phyloP scores from a whole-genome alignment of 64 coral and sea anemone genomes.

The Exaiptasia diaphana region DNA sequence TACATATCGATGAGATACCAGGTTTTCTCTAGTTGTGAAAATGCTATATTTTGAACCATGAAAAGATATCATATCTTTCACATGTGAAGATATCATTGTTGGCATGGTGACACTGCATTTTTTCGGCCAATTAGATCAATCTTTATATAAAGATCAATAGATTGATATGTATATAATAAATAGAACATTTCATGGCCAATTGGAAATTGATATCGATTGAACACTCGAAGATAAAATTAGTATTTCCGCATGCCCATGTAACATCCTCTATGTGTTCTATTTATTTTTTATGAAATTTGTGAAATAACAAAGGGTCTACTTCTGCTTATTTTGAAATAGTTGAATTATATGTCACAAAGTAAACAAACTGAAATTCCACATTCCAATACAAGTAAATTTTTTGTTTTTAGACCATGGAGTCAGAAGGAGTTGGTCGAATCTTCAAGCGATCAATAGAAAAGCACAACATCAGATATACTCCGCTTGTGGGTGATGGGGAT shows the following conservation, averaged over 20 bases:
- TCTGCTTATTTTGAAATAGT: not conserved
- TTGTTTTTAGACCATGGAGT: not conserved
- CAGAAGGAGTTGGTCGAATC: not conserved
- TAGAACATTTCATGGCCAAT: too few species aligned
- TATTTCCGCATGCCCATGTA: not conserved
- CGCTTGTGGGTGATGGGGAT: constrained; percentile 25
- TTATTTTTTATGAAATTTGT: not conserved
- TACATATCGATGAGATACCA: not conserved
- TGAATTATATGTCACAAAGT: not conserved
- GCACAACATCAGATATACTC: not conserved
- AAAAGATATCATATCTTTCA: not conserved
- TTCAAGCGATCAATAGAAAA: not conserved
- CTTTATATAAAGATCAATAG: too few species aligned
- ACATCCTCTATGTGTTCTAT: not conserved
- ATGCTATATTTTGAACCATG: not conserved
- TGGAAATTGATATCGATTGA: too few species aligned
- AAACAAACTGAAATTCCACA: not conserved
- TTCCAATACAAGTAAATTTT: not conserved
- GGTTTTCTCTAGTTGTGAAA: not conserved
- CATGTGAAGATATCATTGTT: not conserved
- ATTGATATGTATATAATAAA: too few species aligned
- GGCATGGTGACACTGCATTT: not conserved
- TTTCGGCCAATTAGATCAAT: not conserved
- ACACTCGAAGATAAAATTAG: not conserved
- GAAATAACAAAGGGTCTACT: not conserved